Base-by-base conservation (phyloP, 2,888 invertebrate genomes). In the Ophraella communa region DNA sequence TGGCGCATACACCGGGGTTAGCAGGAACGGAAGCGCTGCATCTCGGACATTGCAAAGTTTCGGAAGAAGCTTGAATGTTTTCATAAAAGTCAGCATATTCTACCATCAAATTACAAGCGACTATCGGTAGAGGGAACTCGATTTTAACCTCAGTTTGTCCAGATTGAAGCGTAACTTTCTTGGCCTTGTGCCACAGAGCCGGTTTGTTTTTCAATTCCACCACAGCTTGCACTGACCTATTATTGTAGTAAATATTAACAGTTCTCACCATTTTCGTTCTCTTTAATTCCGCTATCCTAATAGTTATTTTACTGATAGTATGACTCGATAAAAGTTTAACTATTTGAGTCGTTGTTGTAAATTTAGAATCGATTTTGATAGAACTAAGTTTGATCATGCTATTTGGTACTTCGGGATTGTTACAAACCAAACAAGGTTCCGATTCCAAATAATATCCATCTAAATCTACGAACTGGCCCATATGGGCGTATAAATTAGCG, bases 41-140 rank as follows among this genome's bases (percentile, higher is more conserved):
- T 21, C 98, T 66, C 1, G 71, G 71, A 65, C 71, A 71, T 18
- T 71, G 71, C 11, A 71, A 30, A 0, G 95, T 97, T 82, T 98
- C 97, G 72, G 95, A 92, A 0, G 94, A 94, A 0, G 94, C 93
- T 75, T 94, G 94, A 64, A 95, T 91, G 74, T 97, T 96, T 80
- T 98, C 98, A 79, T 95, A 97, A 82, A 98, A 98, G 78, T 98
- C 98, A 0, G 95, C 92, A 81, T 98, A 98, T 82, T 99, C 98
- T 79, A 99, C 92, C 95, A 98, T 98, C 64, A 99, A 85, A 83
- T 98, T 98, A 79, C 98, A 98, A 0, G 98, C 98, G 2, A 97
- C 94, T 63, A 99, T 97, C 0, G 98, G 98, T 63, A 98, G 84
- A 0, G 96, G 95, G 78, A 98, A 97, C 82, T 98, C 98, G 66